A percentile compares a stretch with the other conserved stretches of the same genome.
phyloP scores from a whole-genome alignment of 1,140 invertebrate genomes.

The Psilanteris sp. region DNA sequence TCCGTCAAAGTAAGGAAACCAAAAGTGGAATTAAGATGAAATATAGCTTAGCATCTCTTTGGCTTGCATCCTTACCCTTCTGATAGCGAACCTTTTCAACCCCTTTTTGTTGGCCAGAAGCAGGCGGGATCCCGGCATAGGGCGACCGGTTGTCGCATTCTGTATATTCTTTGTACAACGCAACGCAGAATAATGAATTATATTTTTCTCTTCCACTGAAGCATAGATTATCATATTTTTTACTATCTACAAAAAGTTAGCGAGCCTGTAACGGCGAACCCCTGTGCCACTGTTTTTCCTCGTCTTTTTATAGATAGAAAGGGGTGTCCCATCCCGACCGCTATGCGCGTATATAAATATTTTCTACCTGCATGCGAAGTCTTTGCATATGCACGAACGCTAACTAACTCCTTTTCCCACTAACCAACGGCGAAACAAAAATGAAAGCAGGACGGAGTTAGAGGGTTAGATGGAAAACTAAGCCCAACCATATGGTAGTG shows the following conservation, averaged over 20 bases:
- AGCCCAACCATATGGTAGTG: constrained; percentile 72
- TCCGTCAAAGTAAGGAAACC: constrained; percentile 30
- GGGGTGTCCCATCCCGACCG: constrained; percentile 60
- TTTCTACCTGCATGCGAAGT: constrained; percentile 64
- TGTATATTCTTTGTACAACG: constrained; percentile 70
- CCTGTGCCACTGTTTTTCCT: constrained; percentile 56
- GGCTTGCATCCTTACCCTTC: constrained; percentile 41
- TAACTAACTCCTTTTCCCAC: constrained; percentile 57
- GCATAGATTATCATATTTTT: constrained; percentile 80
- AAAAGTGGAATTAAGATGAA: constrained; percentile 63
- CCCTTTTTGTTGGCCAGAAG: constrained; percentile 69
- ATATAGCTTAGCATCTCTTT: constrained; percentile 51
- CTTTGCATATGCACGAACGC: constrained; percentile 73
- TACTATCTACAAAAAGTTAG: constrained; percentile 76
- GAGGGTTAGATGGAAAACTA: no score
- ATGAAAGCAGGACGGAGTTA: no score
- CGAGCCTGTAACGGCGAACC: constrained; percentile 52
- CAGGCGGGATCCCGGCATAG: constrained; percentile 72
- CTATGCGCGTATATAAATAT: constrained; percentile 63
- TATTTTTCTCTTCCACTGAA: constrained; percentile 79
- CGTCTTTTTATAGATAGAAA: constrained; percentile 63
- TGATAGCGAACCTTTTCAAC: constrained; percentile 63
- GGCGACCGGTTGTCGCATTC: constrained; percentile 72
- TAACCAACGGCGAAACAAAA: constrained; percentile 68
- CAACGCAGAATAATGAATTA: constrained; percentile 77